Base-by-base conservation (phyloP, 2,888 invertebrate genomes). In the Andrena minutula region DNA sequence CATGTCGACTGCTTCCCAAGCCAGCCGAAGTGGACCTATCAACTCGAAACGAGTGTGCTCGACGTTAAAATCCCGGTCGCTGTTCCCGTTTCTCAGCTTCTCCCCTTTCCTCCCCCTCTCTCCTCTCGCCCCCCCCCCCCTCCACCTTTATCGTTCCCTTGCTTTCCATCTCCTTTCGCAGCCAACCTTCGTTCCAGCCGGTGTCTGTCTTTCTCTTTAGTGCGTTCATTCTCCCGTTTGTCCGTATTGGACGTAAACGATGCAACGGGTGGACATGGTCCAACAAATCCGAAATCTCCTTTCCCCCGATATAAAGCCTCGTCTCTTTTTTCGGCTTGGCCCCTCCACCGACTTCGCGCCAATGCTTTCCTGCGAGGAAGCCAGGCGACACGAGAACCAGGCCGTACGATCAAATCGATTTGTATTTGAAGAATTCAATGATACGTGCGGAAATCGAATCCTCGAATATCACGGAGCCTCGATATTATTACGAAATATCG, bases 31-130 rank as follows among this genome's bases (percentile, higher is more conserved):
- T 90, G 90, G 90, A 90, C 90, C 90, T 90, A 90, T 90, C 90
- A 90, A 90, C 90, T 90, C 89, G 90, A 90, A 90, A 90, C 90
- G 90, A 90, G 90, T 90, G 90, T 90, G 89, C 90, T 90, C 90
- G 90, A 90, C 90, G 90, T 90, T 90, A 90, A 90, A 90, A 90
- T 90, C 90, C 90, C 89, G 88, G 88, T 89, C 86, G 89, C 81
- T 88, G 90, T 89, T 90, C 90, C 86, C 89, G 90, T 90, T 89
- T 89, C 90, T 89, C 89, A 88, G 86, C 78, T 81, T 84, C 76
- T 82, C 75, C 75, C 75, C 78, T 69, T 32, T 72, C 61, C 75
- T 26, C 72, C 60, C 68, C 74, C 35, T 58, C 79, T 56, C 76
- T 74, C 68, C 3, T 47, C 58, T 23, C 60, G 6, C n/a, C 60